Conservation (phyloP, 2,888 invertebrate species). For the Aspidapion aeneum region DNA sequence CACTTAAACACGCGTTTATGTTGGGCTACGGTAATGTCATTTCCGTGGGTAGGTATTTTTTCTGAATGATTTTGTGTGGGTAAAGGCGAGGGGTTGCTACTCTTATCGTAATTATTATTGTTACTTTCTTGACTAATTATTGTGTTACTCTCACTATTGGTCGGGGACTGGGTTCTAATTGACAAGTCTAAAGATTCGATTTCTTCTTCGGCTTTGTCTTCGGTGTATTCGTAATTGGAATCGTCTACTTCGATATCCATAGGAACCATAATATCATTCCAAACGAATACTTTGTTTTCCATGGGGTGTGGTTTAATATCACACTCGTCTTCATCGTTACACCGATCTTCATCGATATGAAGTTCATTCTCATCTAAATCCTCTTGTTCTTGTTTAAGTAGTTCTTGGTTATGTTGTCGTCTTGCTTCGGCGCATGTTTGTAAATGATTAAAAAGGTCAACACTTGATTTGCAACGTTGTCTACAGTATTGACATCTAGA, state of each 20-base stretch:
- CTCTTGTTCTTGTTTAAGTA: slow-evolving; percentile 36
- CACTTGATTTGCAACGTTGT: slow-evolving; percentile 81
- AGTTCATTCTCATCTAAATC: slow-evolving; percentile 30
- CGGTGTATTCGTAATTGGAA: slow-evolving; percentile 43
- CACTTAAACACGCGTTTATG: slow-evolving; percentile 85
- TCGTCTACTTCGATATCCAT: slow-evolving; percentile 44
- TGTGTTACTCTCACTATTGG: slow-evolving; percentile 42
- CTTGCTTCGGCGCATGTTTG: slow-evolving; percentile 63
- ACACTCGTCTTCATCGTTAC: slow-evolving; percentile 29
- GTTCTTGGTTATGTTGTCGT: slow-evolving; percentile 38
- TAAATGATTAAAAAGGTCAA: slow-evolving; percentile 72
- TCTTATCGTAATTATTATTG: slow-evolving; percentile 22
- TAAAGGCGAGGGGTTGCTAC: slow-evolving; percentile 28
- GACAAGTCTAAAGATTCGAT: slow-evolving; percentile 44
- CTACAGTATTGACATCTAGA: slow-evolving; percentile 84
- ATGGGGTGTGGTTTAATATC: slow-evolving; percentile 63
- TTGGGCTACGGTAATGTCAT: slow-evolving; percentile 56
- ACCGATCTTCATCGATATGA: slow-evolving; percentile 30
- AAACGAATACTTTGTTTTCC: slow-evolving; percentile 79
- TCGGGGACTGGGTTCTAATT: slow-evolving; percentile 45
- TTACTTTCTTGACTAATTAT: slow-evolving; percentile 33
- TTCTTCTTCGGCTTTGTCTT: slow-evolving; percentile 44
- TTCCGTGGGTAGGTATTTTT: slow-evolving; percentile 59
- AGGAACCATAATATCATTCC: slow-evolving; percentile 64
- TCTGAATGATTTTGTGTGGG: slow-evolving; percentile 37